Conservation (phyloP, 2,797 vertebrate species). For the Pseudotriccus pelzelni region DNA sequence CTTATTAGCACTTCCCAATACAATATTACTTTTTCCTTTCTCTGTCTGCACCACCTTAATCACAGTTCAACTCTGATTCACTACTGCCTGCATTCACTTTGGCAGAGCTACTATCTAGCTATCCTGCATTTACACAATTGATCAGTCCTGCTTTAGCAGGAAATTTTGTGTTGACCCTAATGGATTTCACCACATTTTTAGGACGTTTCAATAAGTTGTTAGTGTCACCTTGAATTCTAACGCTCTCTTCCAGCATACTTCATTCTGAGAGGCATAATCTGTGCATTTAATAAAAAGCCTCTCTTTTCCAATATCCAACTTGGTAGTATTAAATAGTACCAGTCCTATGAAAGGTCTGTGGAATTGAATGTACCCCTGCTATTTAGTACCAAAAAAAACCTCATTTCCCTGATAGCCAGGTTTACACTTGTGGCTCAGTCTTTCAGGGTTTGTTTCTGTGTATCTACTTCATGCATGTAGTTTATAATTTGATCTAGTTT, state of each 20-base stretch:
- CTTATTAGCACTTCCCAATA: background rate
- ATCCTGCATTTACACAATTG: background rate
- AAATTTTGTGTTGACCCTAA: background rate
- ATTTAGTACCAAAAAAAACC: background rate
- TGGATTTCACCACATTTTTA: background rate
- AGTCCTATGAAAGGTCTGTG: background rate
- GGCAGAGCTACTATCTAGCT: background rate
- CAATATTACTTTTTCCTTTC: background rate
- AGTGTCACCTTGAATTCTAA: background rate
- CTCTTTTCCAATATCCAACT: background rate
- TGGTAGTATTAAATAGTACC: background rate
- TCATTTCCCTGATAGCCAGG: accelerated
- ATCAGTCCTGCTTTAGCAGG: background rate
- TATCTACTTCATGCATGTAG: background rate
- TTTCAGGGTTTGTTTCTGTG: background rate
- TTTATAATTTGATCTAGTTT: background rate
- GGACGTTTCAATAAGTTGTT: background rate
- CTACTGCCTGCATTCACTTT: background rate
- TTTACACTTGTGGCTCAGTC: background rate
- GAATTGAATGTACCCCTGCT: background rate
- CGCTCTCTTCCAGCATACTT: background rate
- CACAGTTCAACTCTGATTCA: background rate
- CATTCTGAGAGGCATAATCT: background rate
- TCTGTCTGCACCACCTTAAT: background rate
- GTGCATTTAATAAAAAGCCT: background rate